phyloP scores from a whole-genome alignment of 2,113 vertebrate genomes.

The Notechis scutatus region DNA sequence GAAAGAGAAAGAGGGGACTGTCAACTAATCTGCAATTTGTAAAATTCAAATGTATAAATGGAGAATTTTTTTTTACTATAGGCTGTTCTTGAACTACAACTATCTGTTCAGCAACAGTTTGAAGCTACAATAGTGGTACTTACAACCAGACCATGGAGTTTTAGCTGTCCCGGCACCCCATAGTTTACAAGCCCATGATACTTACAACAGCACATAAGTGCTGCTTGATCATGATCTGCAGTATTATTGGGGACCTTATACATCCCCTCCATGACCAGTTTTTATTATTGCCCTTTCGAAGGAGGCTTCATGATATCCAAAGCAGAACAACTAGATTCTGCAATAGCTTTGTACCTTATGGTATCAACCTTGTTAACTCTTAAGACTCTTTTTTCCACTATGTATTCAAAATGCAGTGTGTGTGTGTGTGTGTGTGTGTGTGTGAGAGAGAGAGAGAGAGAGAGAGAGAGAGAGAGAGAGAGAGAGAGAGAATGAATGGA shows the following conservation, averaged over 20 bases:
- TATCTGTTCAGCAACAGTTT: neutral
- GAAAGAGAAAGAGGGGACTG: neutral
- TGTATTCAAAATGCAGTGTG: neutral
- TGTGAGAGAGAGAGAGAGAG: no score
- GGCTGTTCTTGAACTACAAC: neutral
- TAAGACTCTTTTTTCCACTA: neutral
- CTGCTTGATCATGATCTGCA: neutral
- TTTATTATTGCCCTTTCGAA: neutral
- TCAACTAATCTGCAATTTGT: neutral
- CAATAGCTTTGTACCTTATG: neutral
- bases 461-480: no score
- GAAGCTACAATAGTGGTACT: neutral
- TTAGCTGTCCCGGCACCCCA: accelerated
- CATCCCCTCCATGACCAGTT: neutral
- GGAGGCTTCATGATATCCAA: neutral
- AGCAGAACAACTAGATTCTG: neutral
- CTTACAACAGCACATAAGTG: neutral
- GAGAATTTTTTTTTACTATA: neutral
- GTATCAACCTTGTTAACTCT: neutral
- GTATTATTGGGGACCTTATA: neutral
- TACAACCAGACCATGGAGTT: neutral
- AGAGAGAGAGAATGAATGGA: no score
- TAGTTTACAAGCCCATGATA: neutral
- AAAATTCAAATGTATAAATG: neutral
- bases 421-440: neutral